Conservation (phyloP, 2,113 vertebrate genomes). For the Sterna hirundo region DNA sequence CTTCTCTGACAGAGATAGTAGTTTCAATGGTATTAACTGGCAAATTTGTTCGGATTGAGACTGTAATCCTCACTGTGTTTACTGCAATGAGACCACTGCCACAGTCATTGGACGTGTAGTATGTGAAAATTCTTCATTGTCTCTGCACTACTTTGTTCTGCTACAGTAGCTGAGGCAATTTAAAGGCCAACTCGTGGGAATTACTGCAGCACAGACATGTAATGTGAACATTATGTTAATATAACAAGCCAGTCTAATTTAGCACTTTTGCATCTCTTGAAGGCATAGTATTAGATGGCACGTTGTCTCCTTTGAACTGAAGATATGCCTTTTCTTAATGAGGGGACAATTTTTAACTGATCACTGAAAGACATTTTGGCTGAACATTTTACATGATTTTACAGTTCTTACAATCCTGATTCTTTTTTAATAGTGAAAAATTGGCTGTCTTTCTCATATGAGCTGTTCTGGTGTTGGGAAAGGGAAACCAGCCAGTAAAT, state of each 20-base stretch:
- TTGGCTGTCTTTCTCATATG: background rate
- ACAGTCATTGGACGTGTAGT: slow-evolving; percentile 20
- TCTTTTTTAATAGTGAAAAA: background rate
- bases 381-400: background rate
- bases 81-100: background rate
- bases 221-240: background rate
- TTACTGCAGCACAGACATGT: background rate
- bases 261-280: background rate
- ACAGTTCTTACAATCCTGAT: background rate
- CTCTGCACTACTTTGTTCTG: background rate
- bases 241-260: background rate
- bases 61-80: background rate
- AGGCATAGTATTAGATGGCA: background rate
- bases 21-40: background rate
- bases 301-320: background rate
- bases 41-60: slow-evolving; percentile 12
- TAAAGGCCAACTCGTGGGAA: background rate
- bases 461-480: background rate
- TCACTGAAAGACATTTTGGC: background rate
- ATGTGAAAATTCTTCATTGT: slow-evolving; percentile 38
- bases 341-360: background rate
- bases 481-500: background rate
- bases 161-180: slow-evolving; percentile 18
- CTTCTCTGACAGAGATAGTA: slow-evolving; percentile 6
- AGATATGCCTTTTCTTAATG: background rate